Percentiles rank a stretch among this genome's conserved stretches.
Evolutionary conservation across 1,140 invertebrate species (phyloP).

Genomic region (Aphelenchoides besseyi): DNA sequence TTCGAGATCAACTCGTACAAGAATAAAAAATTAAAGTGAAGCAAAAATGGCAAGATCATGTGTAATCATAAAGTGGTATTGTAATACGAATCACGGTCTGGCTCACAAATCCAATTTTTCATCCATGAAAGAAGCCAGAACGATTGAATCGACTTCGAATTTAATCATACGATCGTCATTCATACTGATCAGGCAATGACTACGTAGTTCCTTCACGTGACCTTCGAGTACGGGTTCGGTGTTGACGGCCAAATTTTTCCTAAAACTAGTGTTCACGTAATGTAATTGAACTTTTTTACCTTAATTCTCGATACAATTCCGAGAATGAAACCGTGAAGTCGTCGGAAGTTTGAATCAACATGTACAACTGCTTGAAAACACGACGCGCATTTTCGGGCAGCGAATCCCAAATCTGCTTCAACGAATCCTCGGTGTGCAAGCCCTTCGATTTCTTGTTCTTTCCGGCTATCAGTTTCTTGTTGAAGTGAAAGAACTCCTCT

Average conservation of each 20-base stretch:
- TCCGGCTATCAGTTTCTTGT: not conserved
- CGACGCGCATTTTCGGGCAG: slow-evolving; percentile 9
- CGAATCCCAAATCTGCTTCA: slow-evolving; percentile 25
- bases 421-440: slow-evolving; percentile 14
- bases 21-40: not conserved
- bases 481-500: slow-evolving; percentile 12
- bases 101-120: not conserved
- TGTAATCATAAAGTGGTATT: too few species aligned
- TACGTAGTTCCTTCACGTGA: slow-evolving; percentile 19
- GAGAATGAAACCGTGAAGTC: not conserved
- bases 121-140: slow-evolving; percentile 23
- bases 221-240: not conserved
- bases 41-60: not conserved
- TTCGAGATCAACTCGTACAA: slow-evolving; percentile 1
- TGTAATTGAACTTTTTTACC: too few species aligned
- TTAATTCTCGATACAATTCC: not conserved
- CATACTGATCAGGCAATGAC: slow-evolving; percentile 20
- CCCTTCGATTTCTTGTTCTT: slow-evolving; percentile 4
- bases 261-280: not conserved
- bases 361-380: slow-evolving; percentile 8
- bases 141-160: slow-evolving; percentile 13
- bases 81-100: too few species aligned
- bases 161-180: slow-evolving; percentile 18
- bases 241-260: not conserved
- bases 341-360: slow-evolving; percentile 6